Conservation (phyloP, 2,797 vertebrate species). For the Netta rufina region DNA sequence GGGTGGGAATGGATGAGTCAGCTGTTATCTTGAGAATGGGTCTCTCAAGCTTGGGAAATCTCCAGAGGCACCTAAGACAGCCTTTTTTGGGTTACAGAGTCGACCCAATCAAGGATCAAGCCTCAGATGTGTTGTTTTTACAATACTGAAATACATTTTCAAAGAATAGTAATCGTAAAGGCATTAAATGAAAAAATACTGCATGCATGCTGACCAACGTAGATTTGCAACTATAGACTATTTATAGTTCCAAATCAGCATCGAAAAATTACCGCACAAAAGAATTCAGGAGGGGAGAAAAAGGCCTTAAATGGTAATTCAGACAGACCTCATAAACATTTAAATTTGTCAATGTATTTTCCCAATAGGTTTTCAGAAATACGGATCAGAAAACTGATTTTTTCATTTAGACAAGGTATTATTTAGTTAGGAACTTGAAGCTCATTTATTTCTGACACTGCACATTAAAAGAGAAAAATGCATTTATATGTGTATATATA, state of each 20-base stretch:
- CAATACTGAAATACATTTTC: background rate
- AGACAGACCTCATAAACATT: background rate
- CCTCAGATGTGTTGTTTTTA: background rate
- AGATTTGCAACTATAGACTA: background rate
- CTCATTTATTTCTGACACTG: background rate
- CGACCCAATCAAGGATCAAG: background rate
- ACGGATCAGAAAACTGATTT: constrained; percentile 22
- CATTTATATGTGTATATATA: background rate
- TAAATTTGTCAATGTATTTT: background rate
- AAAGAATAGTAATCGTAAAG: background rate
- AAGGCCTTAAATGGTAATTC: background rate
- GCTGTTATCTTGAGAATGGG: background rate
- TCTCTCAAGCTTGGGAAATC: background rate
- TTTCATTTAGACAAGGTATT: constrained; percentile 23
- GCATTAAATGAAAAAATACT: background rate
- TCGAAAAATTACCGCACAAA: background rate
- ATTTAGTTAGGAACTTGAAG: constrained; percentile 24
- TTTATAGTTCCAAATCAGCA: background rate
- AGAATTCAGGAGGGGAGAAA: background rate
- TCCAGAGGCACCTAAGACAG: background rate
- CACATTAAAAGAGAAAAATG: background rate
- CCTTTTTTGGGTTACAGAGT: background rate
- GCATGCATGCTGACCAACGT: background rate
- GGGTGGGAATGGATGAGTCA: background rate
- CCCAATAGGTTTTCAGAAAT: constrained; percentile 27